A percentile compares a stretch with the other conserved stretches of the same genome.
Conservation (phyloP, 2,113 vertebrate genomes). For the human region DNA sequence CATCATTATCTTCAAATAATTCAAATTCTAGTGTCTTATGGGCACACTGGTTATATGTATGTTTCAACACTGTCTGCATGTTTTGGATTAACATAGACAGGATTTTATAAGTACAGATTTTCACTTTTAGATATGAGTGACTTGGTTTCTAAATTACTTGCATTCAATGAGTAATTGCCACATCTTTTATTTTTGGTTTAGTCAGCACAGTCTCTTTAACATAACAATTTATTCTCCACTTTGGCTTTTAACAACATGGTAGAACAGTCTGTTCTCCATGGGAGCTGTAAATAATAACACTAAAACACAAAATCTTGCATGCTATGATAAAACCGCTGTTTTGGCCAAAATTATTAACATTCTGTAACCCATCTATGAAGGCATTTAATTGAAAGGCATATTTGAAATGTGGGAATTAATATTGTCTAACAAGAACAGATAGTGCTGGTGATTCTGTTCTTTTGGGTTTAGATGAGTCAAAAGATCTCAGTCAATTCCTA, state of each 20-base stretch:
- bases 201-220: neutral
- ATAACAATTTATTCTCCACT: neutral
- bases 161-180: neutral
- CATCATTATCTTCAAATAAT: neutral
- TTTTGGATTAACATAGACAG: neutral
- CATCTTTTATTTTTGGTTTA: constrained; percentile 42
- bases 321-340: neutral
- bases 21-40: neutral
- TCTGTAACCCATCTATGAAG: neutral
- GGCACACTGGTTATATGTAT: neutral
- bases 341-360: neutral
- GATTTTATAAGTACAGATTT: neutral
- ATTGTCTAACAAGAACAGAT: neutral
- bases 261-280: neutral
- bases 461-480: neutral
- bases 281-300: neutral
- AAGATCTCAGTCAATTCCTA: neutral
- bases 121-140: neutral
- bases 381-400: neutral
- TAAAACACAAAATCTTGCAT: neutral
- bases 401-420: constrained; percentile 3
- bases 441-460: neutral
- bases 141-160: neutral
- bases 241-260: neutral
- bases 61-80: neutral